These are phyloP conservation scores for Anolis apletophallus DNA, from an alignment of 2,797 vertebrate genomes.

Conservation along the genomic window DNA sequence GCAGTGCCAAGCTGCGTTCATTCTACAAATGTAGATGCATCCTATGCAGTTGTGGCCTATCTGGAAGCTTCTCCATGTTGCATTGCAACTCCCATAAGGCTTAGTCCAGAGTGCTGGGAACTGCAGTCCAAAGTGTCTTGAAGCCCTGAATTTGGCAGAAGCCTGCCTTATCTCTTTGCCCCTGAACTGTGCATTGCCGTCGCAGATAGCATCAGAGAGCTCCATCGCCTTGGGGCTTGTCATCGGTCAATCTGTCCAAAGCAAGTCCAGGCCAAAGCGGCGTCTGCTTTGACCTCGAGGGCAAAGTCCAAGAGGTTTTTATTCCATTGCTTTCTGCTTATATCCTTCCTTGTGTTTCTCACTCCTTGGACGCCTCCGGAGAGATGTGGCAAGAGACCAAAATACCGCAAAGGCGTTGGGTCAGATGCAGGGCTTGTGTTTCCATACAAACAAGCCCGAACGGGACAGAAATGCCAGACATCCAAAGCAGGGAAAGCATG, in stretches of 20 bases:
- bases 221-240: neutral
- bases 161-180: neutral
- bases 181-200: neutral
- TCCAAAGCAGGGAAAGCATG: neutral
- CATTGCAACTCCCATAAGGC: neutral
- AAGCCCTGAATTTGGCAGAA: neutral
- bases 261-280: neutral
- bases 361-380: neutral
- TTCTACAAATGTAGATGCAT: too few relatives aligned
- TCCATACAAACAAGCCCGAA: slow-evolving; percentile 1
- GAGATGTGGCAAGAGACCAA: slow-evolving; percentile 28
- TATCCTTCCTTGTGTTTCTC: neutral
- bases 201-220: neutral
- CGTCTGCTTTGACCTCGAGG: slow-evolving; percentile 6
- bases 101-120: neutral
- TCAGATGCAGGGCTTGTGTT: neutral
- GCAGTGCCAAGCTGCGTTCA: too few relatives aligned
- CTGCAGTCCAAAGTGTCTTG: neutral
- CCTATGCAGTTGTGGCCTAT: too few relatives aligned
- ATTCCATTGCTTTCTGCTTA: neutral
- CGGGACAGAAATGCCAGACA: neutral
- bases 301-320: slow-evolving; percentile 18
- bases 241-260: neutral
- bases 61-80: neutral
- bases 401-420: neutral